A percentile compares a stretch with the other conserved stretches of the same genome.
Evolutionary conservation across 2,113 vertebrate species (phyloP).

Genomic region (Anas platyrhynchos): DNA sequence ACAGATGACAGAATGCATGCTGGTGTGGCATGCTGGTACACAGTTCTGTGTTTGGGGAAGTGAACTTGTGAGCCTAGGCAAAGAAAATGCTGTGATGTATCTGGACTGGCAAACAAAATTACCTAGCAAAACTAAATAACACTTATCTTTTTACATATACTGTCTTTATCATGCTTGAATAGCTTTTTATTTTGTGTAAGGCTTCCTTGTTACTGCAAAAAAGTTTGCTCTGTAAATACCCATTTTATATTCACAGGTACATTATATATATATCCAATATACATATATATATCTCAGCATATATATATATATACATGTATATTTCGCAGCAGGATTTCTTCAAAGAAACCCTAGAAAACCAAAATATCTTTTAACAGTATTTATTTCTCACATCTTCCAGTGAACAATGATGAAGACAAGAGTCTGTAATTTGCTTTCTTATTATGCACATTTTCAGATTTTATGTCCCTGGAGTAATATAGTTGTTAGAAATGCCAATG

Average conservation of each 20-base stretch:
- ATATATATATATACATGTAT: background rate
- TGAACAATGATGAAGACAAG: background rate
- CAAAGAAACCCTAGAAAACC: background rate
- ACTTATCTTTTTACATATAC: background rate
- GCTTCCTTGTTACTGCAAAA: background rate
- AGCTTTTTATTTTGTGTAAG: background rate
- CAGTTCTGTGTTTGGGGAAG: background rate
- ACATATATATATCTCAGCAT: too few relatives aligned
- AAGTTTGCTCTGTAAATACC: background rate
- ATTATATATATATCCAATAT: background rate
- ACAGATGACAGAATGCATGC: background rate
- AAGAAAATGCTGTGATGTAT: background rate
- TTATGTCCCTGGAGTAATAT: background rate
- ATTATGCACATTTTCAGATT: background rate
- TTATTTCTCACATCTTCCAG: background rate
- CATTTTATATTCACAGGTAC: background rate
- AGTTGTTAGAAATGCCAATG: background rate
- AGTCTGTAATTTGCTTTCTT: background rate
- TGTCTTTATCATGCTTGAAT: background rate
- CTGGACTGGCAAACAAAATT: background rate
- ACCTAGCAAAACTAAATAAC: background rate
- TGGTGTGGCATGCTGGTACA: background rate
- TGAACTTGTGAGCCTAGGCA: background rate
- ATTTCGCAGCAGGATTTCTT: background rate
- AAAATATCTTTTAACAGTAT: background rate